Evolutionary conservation across 2,797 vertebrate genomes (phyloP).

Genomic region (Hippopotamyrus pictus): DNA sequence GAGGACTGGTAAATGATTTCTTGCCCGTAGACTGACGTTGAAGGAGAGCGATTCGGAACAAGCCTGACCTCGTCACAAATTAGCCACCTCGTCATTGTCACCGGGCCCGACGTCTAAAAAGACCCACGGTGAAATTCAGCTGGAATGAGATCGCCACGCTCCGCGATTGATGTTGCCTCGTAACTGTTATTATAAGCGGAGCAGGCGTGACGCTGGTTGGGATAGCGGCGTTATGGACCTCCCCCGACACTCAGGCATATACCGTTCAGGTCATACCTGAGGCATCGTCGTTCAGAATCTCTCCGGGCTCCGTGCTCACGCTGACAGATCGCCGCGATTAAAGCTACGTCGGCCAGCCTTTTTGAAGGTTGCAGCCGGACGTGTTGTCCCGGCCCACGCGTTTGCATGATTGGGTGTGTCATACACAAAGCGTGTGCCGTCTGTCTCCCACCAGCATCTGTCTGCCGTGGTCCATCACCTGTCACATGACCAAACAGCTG

Average conservation of each 20-base stretch:
- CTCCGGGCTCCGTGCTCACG: neutral
- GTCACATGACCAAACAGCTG: conserved; percentile 17
- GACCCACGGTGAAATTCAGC: neutral
- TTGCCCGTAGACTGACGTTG: conserved; percentile 61
- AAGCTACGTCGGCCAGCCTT: neutral
- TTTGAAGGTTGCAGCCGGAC: neutral
- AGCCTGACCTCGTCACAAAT: conserved; percentile 55
- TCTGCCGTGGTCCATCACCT: conserved; percentile 5
- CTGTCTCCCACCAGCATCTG: conserved; percentile 19
- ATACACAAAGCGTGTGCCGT: neutral
- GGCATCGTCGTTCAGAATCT: neutral
- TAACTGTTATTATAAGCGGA: neutral
- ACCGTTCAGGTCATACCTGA: neutral
- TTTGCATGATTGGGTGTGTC: conserved; percentile 22
- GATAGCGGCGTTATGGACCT: neutral
- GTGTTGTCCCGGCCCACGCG: neutral
- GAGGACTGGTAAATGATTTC: conserved; percentile 44
- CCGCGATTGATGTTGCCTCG: neutral
- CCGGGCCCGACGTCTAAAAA: neutral
- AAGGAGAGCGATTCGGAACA: conserved; percentile 61
- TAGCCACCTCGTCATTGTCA: conserved; percentile 25
- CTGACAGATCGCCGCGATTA: neutral
- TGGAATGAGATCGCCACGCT: neutral
- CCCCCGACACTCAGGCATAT: neutral
- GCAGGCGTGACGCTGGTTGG: neutral